Conservation (phyloP, 2,888 invertebrate genomes). For the Hypomecis atomaria region DNA sequence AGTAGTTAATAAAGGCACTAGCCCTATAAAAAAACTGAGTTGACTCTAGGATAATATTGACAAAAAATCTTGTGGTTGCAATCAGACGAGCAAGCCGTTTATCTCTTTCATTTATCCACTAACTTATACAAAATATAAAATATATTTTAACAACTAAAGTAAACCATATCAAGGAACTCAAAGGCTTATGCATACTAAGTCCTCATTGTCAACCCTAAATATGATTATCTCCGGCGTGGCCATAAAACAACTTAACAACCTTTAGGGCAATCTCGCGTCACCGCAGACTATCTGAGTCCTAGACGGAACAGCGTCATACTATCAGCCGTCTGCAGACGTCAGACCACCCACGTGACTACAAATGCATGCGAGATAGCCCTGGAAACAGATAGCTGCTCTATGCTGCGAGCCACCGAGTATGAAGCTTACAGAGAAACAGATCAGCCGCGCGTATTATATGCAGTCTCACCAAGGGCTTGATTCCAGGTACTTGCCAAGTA, state of each 20-base stretch:
- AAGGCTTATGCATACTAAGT: too few relatives aligned
- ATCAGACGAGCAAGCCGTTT: too few relatives aligned
- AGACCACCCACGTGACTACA: slow-evolving; percentile 33
- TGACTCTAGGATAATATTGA: too few relatives aligned
- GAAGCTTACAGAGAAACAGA: background rate
- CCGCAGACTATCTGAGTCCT: slow-evolving; percentile 45
- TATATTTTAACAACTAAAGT: too few relatives aligned
- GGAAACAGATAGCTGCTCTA: slow-evolving; percentile 15
- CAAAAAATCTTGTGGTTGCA: too few relatives aligned
- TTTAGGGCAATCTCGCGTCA: slow-evolving; percentile 54
- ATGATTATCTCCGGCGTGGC: slow-evolving; percentile 30
- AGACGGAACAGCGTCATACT: slow-evolving; percentile 31
- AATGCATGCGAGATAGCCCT: slow-evolving; percentile 29
- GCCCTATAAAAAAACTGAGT: too few relatives aligned
- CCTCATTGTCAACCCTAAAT: background rate
- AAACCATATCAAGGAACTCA: too few relatives aligned
- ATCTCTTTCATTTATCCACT: too few relatives aligned
- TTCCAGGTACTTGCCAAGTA: too few relatives aligned
- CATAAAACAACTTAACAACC: slow-evolving; percentile 46
- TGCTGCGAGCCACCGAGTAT: slow-evolving; percentile 3
- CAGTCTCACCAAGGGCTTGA: too few relatives aligned
- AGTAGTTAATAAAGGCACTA: too few relatives aligned
- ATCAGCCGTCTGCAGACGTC: slow-evolving; percentile 24
- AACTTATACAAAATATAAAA: too few relatives aligned
- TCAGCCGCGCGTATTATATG: background rate